Evolutionary conservation across 1,140 invertebrate genomes (phyloP).

Genomic region (Proales similis): DNA sequence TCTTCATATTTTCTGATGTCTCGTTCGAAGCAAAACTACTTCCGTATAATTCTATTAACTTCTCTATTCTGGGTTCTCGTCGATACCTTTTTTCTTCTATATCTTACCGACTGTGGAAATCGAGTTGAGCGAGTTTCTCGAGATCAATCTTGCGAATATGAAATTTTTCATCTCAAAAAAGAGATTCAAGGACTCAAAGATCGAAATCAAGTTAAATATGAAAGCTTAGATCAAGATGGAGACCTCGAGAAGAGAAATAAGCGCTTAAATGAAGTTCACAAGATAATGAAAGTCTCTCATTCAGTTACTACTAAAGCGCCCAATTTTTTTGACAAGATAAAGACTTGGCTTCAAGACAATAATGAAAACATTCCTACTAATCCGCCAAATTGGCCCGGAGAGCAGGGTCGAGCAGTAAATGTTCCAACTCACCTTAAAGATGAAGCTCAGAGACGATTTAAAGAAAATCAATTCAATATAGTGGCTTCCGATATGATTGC

Average conservation of each 20-base stretch:
- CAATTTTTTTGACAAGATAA: slow-evolving; percentile 16
- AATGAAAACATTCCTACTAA: slow-evolving; percentile 28
- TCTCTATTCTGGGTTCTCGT: slow-evolving; percentile 33
- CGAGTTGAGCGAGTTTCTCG: not conserved
- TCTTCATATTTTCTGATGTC: too few relatives aligned
- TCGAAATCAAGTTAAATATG: not conserved
- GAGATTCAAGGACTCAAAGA: not conserved
- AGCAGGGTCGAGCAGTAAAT: slow-evolving; percentile 16
- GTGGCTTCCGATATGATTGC: slow-evolving; percentile 95
- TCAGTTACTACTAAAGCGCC: not conserved
- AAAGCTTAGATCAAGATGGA: not conserved
- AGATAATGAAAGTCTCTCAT: not conserved
- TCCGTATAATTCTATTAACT: slow-evolving; percentile 17
- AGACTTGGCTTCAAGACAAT: slow-evolving; percentile 1
- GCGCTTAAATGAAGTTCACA: not conserved
- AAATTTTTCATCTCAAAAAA: not conserved
- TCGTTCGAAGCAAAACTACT: slow-evolving; percentile 8
- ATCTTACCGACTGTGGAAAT: slow-evolving; percentile 23
- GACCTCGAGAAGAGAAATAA: not conserved
- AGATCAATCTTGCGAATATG: slow-evolving; percentile 4
- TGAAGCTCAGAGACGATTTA: slow-evolving; percentile 27
- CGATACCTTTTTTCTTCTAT: slow-evolving; percentile 18
- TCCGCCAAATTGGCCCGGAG: slow-evolving; percentile 37
- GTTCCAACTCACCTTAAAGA: slow-evolving; percentile 17
- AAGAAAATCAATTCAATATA: slow-evolving; percentile 87